phyloP scores from a whole-genome alignment of 2,113 vertebrate species.

The Symphodus melops region DNA sequence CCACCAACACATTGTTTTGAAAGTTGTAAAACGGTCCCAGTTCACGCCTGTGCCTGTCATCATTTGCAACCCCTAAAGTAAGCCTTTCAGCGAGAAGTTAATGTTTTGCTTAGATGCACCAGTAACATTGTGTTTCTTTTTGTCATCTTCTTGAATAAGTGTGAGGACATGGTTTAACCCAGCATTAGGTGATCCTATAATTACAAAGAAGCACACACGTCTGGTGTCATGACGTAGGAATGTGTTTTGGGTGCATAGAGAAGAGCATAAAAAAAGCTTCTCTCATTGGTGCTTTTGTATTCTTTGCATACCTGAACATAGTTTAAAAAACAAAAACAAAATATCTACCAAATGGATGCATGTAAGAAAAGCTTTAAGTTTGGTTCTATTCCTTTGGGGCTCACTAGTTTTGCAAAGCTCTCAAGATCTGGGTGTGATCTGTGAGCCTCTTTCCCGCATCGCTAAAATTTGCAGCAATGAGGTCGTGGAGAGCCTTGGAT shows the following conservation, averaged over 20 bases:
- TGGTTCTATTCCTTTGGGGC: conserved; percentile 46
- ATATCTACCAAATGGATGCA: conserved; percentile 54
- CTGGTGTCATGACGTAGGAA: conserved; percentile 68
- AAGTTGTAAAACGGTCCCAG: conserved; percentile 16
- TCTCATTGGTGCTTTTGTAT: conserved; percentile 10
- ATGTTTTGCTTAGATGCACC: conserved; percentile 23
- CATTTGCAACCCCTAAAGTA: conserved; percentile 17
- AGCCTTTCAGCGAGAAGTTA: conserved; percentile 16
- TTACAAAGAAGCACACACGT: conserved; percentile 59
- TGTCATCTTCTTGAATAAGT: background rate
- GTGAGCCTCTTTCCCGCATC: conserved; percentile 42
- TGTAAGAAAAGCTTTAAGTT: conserved; percentile 32
- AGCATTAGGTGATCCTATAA: conserved; percentile 61
- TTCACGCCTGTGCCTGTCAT: conserved; percentile 15
- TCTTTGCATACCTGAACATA: conserved; percentile 18
- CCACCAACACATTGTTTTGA: conserved; percentile 28
- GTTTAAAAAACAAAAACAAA: conserved; percentile 50
- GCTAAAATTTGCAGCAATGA: conserved; percentile 24
- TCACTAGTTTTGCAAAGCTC: conserved; percentile 51
- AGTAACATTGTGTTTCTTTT: conserved; percentile 3
- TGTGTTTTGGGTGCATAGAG: conserved; percentile 58
- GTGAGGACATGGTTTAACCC: conserved; percentile 44
- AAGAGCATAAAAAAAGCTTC: conserved; percentile 30
- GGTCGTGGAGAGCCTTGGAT: conserved; percentile 35
- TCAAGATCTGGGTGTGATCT: conserved; percentile 49